Base-by-base conservation (phyloP, 2,113 vertebrate species). In the Entomyzon cyanotis region DNA sequence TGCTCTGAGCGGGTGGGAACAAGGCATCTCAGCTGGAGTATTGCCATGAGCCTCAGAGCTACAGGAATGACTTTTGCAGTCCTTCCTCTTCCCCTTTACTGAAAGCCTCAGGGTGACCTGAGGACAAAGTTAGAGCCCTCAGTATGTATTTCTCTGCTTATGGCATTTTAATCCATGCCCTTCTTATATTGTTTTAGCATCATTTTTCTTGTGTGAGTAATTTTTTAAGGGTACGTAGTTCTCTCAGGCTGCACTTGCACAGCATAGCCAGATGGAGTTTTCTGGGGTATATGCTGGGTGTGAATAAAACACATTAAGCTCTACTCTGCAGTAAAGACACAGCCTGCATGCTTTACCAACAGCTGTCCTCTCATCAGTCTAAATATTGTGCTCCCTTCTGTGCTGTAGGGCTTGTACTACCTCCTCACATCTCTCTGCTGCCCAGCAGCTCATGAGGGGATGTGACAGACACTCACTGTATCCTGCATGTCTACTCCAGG, bases 1-100 rank as follows among this genome's bases (percentile, higher is more conserved):
- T 47, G 75, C n/a, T 58, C 39, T 1, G 5, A 64, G 68, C 0
- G 1, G 39, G 56, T 0, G 0, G 22, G 59, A 90, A 20, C 23
- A 9, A 53, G 64, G 30, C 44, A 33, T 23, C 41, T 31, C 30
- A 62, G 22, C 71, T 79, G 33, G 79, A 20, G 44, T 13, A 4
- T 10, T 31, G 37, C 52, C 62, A 13, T 1, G 1, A 11, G 4
- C 42, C 41, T 67, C 42, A 33, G 64, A 89, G 71, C 71, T 52
- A 41, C 18, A 25, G 60, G 53, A 89, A 5, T 31, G 23, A 31
- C 65, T 73, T 79, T 9, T 69, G 62, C 50, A n/a, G 46, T 4
- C 58, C 64, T 64, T 60, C 5, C 0, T 73, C 47, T 59, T 52
- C n/a, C 55, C 15, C 59, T 78, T 33, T 31, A 1, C 46, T 35